Evolutionary conservation across 2,888 invertebrate species (phyloP), one percentile per base, ranked within the genome.

Genomic region (Athalia cordata): DNA sequence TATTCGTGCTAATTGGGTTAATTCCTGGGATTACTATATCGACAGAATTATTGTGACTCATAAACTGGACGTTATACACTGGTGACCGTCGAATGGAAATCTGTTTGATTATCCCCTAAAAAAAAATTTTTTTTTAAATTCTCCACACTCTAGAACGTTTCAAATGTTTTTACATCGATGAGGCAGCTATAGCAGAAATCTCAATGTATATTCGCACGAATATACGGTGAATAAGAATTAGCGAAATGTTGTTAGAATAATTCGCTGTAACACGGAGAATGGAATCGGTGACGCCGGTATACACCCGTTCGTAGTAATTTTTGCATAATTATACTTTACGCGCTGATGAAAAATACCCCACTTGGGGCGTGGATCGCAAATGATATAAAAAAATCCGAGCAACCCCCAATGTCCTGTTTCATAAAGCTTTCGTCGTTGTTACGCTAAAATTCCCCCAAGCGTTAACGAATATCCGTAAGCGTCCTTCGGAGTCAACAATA

Each of bases 381-480:
- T 57, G 8, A 45, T 59, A 57, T 59, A 29, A 47, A 59, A 45
- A 72, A 55, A 52, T 55, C 55, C 9, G n/a, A n/a, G 9, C 59
- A 72, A 43, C 47, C 57, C 72, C 72, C 45, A 13, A 59, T 47
- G 72, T 59, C 45, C 72, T 47, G 5, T 59, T 72, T 59, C 43
- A 68, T 52, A 57, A 72, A 52, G 68, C 68, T 59, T 59, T 45
- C 8, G 8, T 68, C 55, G 43, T 68, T 55, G 68, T 68, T 68
- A 52, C 55, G 55, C 55, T 52, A 52, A n/a, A 68, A 68, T 55
- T 68, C 55, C 68, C 68, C 43, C 52, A 52, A 68, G 29, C 52
- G 68, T 68, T 52, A 68, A 68, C 68, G 43, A 68, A 68, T 29
- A 29, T 15, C 68, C 68, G 68, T 55, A 68, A 68, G 68, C 68